These are phyloP conservation scores for Drosophila bunnanda DNA, from an alignment of 2,888 invertebrate genomes.

Conservation along the genomic window DNA sequence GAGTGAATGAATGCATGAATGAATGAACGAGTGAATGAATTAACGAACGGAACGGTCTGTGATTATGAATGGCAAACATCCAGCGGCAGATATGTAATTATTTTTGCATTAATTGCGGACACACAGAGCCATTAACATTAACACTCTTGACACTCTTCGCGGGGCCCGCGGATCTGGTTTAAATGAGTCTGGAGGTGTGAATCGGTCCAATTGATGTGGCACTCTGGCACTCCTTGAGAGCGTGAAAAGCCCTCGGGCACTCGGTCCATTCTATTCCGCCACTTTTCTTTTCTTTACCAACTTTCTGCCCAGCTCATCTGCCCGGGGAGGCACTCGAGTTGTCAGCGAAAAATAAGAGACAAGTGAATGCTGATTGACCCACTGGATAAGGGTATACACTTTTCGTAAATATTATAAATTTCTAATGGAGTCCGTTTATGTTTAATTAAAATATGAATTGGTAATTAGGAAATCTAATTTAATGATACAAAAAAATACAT, in stretches of 20 bases:
- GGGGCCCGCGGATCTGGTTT: slow-evolving; percentile 22
- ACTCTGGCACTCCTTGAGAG: slow-evolving; percentile 18
- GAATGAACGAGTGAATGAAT: slow-evolving; percentile 7
- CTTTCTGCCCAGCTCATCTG: slow-evolving; percentile 44
- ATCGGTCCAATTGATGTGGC: slow-evolving; percentile 13
- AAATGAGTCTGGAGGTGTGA: slow-evolving; percentile 30
- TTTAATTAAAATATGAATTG: too few species aligned
- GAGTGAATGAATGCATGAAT: slow-evolving; percentile 34
- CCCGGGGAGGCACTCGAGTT: slow-evolving; percentile 30
- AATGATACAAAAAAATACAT: too few species aligned
- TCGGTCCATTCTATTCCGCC: slow-evolving; percentile 18
- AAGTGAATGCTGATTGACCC: slow-evolving; percentile 78
- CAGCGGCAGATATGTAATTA: slow-evolving; percentile 52
- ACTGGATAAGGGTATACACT: slow-evolving; percentile 38
- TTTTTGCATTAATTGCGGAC: slow-evolving; percentile 51
- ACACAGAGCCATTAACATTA: slow-evolving; percentile 43
- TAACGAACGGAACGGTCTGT: slow-evolving; percentile 27
- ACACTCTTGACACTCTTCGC: slow-evolving; percentile 41
- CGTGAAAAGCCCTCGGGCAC: slow-evolving; percentile 8
- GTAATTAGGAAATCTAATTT: background rate
- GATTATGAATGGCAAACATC: slow-evolving; percentile 54
- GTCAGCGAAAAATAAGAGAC: slow-evolving; percentile 54
- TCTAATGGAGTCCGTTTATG: background rate
- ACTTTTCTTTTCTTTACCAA: slow-evolving; percentile 35
- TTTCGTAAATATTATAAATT: background rate